Base-by-base conservation (phyloP, 1,140 invertebrate genomes). In the Macrotrachela quadricornifera region DNA sequence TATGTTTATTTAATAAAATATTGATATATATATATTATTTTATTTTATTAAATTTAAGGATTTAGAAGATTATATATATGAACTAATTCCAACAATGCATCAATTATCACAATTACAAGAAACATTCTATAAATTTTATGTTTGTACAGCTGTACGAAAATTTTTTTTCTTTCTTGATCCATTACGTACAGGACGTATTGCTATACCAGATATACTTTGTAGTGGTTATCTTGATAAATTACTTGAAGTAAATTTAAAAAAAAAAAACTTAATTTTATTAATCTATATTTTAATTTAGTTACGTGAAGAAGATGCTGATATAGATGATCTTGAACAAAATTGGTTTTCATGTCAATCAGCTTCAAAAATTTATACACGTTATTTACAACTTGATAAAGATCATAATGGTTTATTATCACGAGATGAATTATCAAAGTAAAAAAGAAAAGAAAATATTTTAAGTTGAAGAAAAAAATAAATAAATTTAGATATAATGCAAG, bases 111-210 rank as follows among this genome's bases (percentile, higher is more conserved):
- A 83, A 0, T 67, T 95, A 37, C 84, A 91, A 65, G 82, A 83
- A 49, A 86, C 85, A 0, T 94, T 94, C 67, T 83, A 88, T 61
- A 85, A 80, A 12, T 95, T 96, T 73, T 96, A 95, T 65, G 80
- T 91, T 1, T 94, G 87, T 65, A 91, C 87, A 11, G 86, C 85
- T 16, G 85, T 87, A 0, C 75, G 87, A 57, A 92, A 91, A 63
- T 92, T 95, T 66, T 78, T 92, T 57, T 95, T 95, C 67, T 95
- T 92, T 62, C 68, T 95, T 1, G 88, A 95, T 71, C 83, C 83
- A 0, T 65, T 88, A 46, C 74, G 81, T 60, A 85, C 83, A 0
- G 84, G 85, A 2, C 76, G 80, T 62, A 81, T 96, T 44, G 76
- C 82, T 59, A 94, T 96, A 59, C 75, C 82, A 53, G 86, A 92